Evolutionary conservation across 1,140 invertebrate genomes (phyloP).

Genomic region (Periplaneta americana): DNA sequence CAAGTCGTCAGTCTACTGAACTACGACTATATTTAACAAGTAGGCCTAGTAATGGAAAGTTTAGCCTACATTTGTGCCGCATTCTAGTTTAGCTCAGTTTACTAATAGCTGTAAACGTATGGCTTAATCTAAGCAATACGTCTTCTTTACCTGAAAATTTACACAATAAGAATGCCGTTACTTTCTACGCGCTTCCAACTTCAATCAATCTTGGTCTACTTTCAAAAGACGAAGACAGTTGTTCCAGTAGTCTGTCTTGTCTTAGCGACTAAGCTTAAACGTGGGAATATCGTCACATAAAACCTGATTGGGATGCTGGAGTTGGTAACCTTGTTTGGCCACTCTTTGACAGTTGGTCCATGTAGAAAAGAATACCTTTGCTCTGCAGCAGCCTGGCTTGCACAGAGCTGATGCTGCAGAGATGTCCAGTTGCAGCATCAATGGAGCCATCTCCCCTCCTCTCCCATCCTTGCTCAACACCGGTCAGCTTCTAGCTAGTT

Average conservation of each 20-base stretch:
- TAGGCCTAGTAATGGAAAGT: too few relatives aligned
- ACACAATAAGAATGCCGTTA: not conserved
- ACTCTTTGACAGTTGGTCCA: not conserved
- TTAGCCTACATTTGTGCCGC: too few relatives aligned
- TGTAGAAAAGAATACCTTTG: not conserved
- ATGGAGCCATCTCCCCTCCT: not conserved
- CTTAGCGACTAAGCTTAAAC: not conserved
- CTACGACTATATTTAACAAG: too few relatives aligned
- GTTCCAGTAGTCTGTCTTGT: not conserved
- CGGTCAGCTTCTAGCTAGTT: not conserved
- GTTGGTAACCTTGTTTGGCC: not conserved
- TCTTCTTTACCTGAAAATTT: too few relatives aligned
- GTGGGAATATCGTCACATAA: not conserved
- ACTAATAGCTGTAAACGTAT: too few relatives aligned
- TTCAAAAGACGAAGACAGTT: not conserved
- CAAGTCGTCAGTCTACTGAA: too few relatives aligned
- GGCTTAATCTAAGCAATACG: too few relatives aligned
- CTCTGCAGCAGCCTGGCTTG: not conserved
- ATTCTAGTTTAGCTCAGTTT: too few relatives aligned
- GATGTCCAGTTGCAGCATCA: not conserved
- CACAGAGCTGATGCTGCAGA: not conserved
- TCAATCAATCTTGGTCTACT: not conserved
- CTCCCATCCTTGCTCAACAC: not conserved
- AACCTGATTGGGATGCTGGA: not conserved
- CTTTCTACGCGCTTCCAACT: not conserved